Evolutionary conservation across 2,797 vertebrate species (phyloP).

Genomic region (Tachyglossus aculeatus): DNA sequence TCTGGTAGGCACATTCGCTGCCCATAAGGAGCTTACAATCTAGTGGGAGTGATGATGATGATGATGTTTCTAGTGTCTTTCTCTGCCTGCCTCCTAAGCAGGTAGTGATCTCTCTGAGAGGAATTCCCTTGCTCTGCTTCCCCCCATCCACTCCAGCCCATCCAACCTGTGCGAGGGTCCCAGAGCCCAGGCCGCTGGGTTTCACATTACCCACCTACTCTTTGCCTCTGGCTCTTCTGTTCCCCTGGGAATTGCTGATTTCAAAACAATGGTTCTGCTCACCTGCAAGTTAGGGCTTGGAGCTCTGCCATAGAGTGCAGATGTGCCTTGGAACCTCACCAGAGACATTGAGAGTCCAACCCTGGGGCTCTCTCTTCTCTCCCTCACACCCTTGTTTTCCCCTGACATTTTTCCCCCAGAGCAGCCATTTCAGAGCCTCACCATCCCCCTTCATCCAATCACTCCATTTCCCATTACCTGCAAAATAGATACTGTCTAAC

Average conservation of each 20-base stretch:
- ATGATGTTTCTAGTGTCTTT: too few relatives aligned
- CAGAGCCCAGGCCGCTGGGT: accelerated
- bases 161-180: too few relatives aligned
- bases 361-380: conserved; percentile 46
- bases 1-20: too few relatives aligned
- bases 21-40: too few relatives aligned
- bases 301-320: conserved; percentile 65
- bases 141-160: too few relatives aligned
- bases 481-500: conserved; percentile 45
- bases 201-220: conserved; percentile 19
- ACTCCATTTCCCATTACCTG: too few relatives aligned
- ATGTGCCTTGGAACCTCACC: conserved; percentile 61
- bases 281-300: conserved; percentile 64
- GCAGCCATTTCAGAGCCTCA: conserved; percentile 54
- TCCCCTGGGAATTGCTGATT: conserved; percentile 55
- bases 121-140: too few relatives aligned
- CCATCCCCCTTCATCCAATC: conserved; percentile 56
- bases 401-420: conserved; percentile 44
- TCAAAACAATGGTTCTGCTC: conserved; percentile 56
- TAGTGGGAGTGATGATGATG: too few relatives aligned
- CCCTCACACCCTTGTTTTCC: conserved; percentile 32
- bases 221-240: conserved; percentile 18
- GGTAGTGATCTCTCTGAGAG: too few relatives aligned
- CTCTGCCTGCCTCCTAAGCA: too few relatives aligned
- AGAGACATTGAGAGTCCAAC: conserved; percentile 70